Evolutionary conservation across 1,140 invertebrate genomes (phyloP), one percentile per base, ranked within the genome.

Genomic region (Tenebrio molitor): DNA sequence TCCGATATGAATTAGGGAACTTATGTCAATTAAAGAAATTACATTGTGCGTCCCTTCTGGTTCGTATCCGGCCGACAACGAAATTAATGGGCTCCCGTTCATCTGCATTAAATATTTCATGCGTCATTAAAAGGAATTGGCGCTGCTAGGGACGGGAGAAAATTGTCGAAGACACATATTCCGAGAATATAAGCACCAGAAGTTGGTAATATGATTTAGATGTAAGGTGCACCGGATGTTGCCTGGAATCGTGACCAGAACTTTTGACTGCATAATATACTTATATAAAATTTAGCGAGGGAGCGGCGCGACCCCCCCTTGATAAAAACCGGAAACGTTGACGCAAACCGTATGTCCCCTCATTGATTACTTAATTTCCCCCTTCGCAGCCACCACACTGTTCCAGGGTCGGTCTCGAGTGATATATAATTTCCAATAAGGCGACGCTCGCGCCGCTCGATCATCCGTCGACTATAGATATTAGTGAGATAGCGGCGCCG

Each of bases 131-230:
- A 58, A 58, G 23, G n/a, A 58, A 58, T 58, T 58, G 50, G 50
- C 50, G 23, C 19, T 7, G 50, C 33, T 41, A 34, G 34, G 14
- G 63, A 14, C 16, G 34, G 5, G 19, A 16, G 41, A 19, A 65
- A 65, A 65, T 65, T 44, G 63, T 65, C 41, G 41, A 65, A 65
- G 34, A 65, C 41, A 44, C 33, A 65, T n/a, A n/a, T 65, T 39
- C 21, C 8, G 34, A 46, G 68, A 73, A 76, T 74, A 77, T 76
- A 77, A 75, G 64, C 69, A 67, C 63, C 77, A 77, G 69, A 78
- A 79, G 76, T 79, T 76, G 73, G 77, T 80, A 78, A 79, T 78
- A 80, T 75, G 79, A 80, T 80, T 80, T 80, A 80, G 79, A 79
- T 80, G 79, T 80, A 74, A 79, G 79, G 76, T 79, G 79, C 76